These are phyloP conservation scores for Nycticryphes semicollaris DNA, from an alignment of 2,113 vertebrate species.

Conservation along the genomic window DNA sequence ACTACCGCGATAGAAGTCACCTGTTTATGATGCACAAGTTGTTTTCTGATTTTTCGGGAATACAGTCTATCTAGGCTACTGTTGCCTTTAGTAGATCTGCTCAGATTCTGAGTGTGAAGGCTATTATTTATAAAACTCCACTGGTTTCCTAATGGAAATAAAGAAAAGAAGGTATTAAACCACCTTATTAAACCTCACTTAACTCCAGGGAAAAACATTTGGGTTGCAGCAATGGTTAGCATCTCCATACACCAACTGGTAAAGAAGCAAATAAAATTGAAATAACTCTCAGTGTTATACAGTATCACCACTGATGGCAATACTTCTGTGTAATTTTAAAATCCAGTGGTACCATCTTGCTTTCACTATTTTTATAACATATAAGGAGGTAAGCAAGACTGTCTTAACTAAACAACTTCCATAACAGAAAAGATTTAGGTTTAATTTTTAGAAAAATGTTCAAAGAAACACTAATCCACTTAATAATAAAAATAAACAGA, in stretches of 20 bases:
- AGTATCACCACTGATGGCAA: not conserved
- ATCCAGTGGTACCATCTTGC: not conserved
- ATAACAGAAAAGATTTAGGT: not conserved
- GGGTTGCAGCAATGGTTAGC: not conserved
- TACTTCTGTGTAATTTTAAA: not conserved
- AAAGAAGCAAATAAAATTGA: not conserved
- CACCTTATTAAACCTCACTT: not conserved
- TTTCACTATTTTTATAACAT: not conserved
- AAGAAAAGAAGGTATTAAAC: not conserved
- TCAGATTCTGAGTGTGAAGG: constrained; percentile 91
- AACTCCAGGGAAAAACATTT: not conserved
- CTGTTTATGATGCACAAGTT: constrained; percentile 99
- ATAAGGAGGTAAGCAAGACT: not conserved
- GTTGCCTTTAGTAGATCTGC: constrained; percentile 90
- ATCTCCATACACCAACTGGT: not conserved
- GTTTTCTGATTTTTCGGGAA: constrained; percentile 97
- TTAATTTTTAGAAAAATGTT: not conserved
- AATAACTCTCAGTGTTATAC: not conserved
- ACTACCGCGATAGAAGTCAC: constrained; percentile 76
- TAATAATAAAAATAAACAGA: not conserved
- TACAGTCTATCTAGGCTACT: constrained; percentile 96
- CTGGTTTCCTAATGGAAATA: constrained; percentile 84
- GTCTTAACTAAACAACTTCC: not conserved
- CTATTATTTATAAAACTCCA: constrained; percentile 99
- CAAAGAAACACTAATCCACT: not conserved